These are phyloP conservation scores for Pyrrhosoma nymphula DNA, from an alignment of 2,888 invertebrate genomes.

Conservation along the genomic window DNA sequence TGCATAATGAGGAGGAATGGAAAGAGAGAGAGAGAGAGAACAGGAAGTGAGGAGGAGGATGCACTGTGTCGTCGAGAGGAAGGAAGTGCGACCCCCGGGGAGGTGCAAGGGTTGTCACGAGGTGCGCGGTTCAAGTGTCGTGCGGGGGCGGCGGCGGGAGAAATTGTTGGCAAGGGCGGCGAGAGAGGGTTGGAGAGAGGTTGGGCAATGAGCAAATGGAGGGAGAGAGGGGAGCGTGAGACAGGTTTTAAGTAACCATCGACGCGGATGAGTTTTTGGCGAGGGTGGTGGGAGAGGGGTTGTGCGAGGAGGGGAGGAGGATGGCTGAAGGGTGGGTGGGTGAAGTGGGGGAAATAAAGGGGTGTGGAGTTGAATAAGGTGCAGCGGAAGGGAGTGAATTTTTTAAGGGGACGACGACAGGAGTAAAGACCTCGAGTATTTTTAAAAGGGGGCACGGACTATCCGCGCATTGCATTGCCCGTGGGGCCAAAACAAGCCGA, in stretches of 20 bases:
- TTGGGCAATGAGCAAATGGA: not conserved
- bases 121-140: not conserved
- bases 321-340: not conserved
- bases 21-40: not conserved
- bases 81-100: not conserved
- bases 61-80: not conserved
- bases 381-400: not conserved
- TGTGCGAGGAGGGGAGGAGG: not conserved
- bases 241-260: slow-evolving; percentile 55
- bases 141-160: not conserved
- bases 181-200: not conserved
- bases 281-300: not conserved
- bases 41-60: not conserved
- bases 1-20: not conserved
- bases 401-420: not conserved
- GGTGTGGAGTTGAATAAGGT: slow-evolving; percentile 23
- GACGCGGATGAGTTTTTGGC: slow-evolving; percentile 23
- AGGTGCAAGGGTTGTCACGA: not conserved
- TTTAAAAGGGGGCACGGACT: too few relatives aligned
- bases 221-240: not conserved
- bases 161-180: not conserved
- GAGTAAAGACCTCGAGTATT: not conserved
- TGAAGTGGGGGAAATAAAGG: not conserved
- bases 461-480: too few relatives aligned
- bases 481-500: too few relatives aligned